Percentiles rank a stretch among this genome's conserved stretches.
Conservation (phyloP, 2,888 invertebrate genomes). For the Limnephilus marmoratus region DNA sequence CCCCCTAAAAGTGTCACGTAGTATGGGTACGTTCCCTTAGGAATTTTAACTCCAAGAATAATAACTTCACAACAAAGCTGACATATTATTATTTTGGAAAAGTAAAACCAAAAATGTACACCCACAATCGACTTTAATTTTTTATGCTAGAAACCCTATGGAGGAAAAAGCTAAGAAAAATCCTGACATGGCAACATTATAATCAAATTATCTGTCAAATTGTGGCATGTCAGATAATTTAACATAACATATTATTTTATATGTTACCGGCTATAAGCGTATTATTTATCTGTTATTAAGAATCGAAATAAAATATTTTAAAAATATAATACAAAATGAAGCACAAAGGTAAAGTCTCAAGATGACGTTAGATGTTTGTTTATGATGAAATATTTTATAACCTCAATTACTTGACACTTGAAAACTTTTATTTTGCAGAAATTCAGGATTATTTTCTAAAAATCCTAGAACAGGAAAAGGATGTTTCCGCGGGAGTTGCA, state of each 20-base stretch:
- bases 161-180: no score
- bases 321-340: slow-evolving; percentile 32
- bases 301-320: background rate
- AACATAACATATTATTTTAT: background rate
- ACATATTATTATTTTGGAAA: no score
- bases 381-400: slow-evolving; percentile 28
- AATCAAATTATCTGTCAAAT: background rate
- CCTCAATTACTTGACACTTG: slow-evolving; percentile 11
- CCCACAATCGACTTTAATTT: no score
- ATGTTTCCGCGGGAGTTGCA: slow-evolving; percentile 92
- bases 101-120: no score
- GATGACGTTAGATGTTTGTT: background rate
- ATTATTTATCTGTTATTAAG: background rate
- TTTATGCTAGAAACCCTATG: no score
- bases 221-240: slow-evolving; percentile 3
- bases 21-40: no score
- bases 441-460: slow-evolving; percentile 85
- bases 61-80: no score
- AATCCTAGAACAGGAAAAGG: slow-evolving; percentile 85
- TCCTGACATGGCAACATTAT: no score
- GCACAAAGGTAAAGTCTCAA: slow-evolving; percentile 35
- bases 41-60: no score
- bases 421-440: slow-evolving; percentile 74
- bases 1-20: no score
- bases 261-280: background rate